These are phyloP conservation scores for Pyrgus malvae DNA, from an alignment of 2,888 invertebrate genomes.

Conservation along the genomic window DNA sequence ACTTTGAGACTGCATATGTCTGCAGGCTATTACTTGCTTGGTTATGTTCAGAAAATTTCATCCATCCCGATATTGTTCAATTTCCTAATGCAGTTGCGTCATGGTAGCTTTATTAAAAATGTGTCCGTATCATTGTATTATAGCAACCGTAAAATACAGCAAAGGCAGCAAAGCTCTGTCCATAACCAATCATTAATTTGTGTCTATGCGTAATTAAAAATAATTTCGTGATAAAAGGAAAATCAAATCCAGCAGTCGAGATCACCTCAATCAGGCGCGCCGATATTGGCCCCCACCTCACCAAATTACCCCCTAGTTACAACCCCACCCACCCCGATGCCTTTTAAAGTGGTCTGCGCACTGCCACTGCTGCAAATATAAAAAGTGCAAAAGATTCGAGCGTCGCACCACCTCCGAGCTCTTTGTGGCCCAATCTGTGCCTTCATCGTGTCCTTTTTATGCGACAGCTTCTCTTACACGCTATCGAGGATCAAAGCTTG, in stretches of 20 bases:
- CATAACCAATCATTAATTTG: too few species aligned
- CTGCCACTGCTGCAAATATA: constrained; percentile 78
- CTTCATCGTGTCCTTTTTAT: constrained; percentile 77
- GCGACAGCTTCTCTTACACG: constrained; percentile 73
- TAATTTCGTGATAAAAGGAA: constrained; percentile 55
- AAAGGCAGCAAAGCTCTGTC: too few species aligned
- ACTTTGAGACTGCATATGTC: constrained; percentile 32
- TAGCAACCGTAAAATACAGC: too few species aligned
- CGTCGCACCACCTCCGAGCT: constrained; percentile 77
- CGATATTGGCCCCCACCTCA: constrained; percentile 78
- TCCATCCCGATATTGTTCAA: neutral
- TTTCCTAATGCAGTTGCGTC: neutral
- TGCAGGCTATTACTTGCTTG: constrained; percentile 3
- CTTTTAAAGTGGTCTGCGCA: constrained; percentile 80
- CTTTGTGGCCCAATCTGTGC: constrained; percentile 81
- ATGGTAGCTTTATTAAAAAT: too few species aligned
- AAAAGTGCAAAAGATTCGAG: constrained; percentile 76
- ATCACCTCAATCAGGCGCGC: constrained; percentile 80
- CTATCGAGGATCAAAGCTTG: constrained; percentile 77
- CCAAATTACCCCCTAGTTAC: constrained; percentile 81
- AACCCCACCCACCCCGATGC: constrained; percentile 70
- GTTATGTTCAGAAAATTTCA: neutral
- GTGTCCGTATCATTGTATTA: too few species aligned
- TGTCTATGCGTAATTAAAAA: constrained; percentile 57
- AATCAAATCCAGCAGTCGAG: constrained; percentile 70